Conservation (phyloP, 2,113 vertebrate genomes). For the Eidolon helvum region DNA sequence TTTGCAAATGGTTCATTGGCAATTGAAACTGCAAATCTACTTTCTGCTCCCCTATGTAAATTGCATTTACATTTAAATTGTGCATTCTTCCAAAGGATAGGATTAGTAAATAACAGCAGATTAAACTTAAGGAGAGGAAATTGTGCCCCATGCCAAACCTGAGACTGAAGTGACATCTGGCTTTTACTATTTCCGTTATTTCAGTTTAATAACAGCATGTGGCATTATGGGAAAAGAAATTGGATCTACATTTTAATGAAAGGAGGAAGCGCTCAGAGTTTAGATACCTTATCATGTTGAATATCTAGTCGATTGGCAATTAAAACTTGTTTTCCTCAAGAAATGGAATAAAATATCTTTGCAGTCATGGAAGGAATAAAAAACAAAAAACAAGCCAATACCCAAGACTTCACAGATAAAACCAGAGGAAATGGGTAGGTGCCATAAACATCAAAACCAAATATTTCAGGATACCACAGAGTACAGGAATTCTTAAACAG, state of each 20-base stretch:
- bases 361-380: background rate
- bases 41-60: constrained; percentile 70
- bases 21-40: constrained; percentile 70
- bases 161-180: constrained; percentile 77
- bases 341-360: constrained; percentile 58
- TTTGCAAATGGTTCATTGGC: constrained; percentile 74
- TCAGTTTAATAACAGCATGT: constrained; percentile 74
- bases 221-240: constrained; percentile 73
- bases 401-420: background rate
- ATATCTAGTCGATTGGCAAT: constrained; percentile 75
- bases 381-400: constrained; percentile 34
- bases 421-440: background rate
- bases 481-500: background rate
- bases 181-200: constrained; percentile 77
- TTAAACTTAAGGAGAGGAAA: constrained; percentile 75
- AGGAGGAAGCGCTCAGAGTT: constrained; percentile 71
- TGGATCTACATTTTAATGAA: constrained; percentile 80
- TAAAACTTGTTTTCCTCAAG: constrained; percentile 70
- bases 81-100: constrained; percentile 73
- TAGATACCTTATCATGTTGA: constrained; percentile 76
- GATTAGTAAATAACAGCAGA: constrained; percentile 76
- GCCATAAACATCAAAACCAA: background rate
- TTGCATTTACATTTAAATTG: constrained; percentile 81
- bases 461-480: background rate
- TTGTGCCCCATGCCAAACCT: constrained; percentile 71